Evolutionary conservation across 2,113 vertebrate species (phyloP).

Genomic region (Saguinus imperator): DNA sequence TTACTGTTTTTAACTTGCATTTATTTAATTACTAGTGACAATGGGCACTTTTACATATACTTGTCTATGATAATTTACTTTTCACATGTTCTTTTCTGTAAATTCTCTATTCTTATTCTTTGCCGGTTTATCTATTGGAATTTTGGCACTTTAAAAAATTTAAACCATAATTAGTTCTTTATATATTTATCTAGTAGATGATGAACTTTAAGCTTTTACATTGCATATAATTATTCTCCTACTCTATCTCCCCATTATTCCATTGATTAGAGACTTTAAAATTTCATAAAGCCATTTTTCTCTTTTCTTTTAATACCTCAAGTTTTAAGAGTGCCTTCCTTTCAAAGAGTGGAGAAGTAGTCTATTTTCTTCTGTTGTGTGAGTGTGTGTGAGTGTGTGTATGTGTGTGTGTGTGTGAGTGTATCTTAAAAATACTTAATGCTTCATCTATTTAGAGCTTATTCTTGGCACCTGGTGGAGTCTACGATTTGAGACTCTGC

Average conservation of each 20-base stretch:
- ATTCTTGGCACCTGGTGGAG: neutral
- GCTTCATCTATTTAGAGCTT: neutral
- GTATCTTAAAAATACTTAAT: neutral
- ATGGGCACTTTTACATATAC: neutral
- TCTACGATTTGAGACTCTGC: neutral
- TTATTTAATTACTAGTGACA: neutral
- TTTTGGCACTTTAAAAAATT: neutral
- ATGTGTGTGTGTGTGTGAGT: neutral
- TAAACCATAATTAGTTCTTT: constrained; percentile 45
- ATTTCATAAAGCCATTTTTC: neutral
- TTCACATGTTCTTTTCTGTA: neutral
- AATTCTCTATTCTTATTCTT: neutral
- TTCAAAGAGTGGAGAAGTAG: neutral
- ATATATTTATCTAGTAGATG: constrained; percentile 16
- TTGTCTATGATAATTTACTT: neutral
- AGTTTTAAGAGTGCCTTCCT: neutral
- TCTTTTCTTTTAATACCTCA: constrained; percentile 23
- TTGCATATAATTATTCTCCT: neutral
- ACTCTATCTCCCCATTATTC: neutral
- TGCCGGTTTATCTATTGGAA: neutral
- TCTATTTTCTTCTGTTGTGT: neutral
- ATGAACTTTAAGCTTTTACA: neutral
- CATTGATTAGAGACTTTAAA: neutral
- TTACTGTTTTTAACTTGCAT: neutral
- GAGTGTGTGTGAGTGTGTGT: neutral